These are phyloP conservation scores for Procambarus clarkii DNA, from an alignment of 1,140 invertebrate species.

Conservation along the genomic window DNA sequence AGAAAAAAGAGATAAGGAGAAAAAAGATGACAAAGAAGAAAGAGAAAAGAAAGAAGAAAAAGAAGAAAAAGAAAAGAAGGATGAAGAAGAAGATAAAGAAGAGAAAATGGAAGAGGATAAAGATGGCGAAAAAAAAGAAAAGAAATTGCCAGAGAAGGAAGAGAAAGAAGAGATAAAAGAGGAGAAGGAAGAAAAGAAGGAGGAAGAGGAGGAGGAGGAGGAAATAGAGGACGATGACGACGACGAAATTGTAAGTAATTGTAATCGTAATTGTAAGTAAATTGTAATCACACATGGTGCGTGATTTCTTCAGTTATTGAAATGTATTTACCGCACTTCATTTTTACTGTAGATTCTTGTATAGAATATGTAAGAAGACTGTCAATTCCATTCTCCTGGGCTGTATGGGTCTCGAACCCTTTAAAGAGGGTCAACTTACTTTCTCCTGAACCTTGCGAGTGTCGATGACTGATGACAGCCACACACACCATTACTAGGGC, in stretches of 20 bases:
- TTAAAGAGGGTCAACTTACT: too few relatives aligned
- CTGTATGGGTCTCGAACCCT: too few relatives aligned
- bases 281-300: not conserved
- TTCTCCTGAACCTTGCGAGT: too few relatives aligned
- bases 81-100: conserved; percentile 28
- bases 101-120: conserved; percentile 4
- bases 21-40: conserved; percentile 33
- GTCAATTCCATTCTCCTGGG: too few relatives aligned
- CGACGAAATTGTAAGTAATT: conserved; percentile 75
- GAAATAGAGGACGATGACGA: conserved; percentile 77
- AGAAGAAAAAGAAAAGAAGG: conserved; percentile 46
- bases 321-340: too few relatives aligned
- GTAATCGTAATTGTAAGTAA: conserved; percentile 73
- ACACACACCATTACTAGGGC: too few relatives aligned
- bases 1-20: not conserved
- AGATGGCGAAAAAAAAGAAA: not conserved
- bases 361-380: too few relatives aligned
- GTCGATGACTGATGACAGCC: too few relatives aligned
- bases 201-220: not conserved
- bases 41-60: conserved; percentile 46
- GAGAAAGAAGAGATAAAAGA: too few relatives aligned
- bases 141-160: not conserved
- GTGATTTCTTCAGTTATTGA: too few relatives aligned
- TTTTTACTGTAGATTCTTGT: too few relatives aligned
- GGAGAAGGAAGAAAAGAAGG: not conserved